Evolutionary conservation across 2,797 vertebrate genomes (phyloP).

Genomic region (Sciurus carolinensis): DNA sequence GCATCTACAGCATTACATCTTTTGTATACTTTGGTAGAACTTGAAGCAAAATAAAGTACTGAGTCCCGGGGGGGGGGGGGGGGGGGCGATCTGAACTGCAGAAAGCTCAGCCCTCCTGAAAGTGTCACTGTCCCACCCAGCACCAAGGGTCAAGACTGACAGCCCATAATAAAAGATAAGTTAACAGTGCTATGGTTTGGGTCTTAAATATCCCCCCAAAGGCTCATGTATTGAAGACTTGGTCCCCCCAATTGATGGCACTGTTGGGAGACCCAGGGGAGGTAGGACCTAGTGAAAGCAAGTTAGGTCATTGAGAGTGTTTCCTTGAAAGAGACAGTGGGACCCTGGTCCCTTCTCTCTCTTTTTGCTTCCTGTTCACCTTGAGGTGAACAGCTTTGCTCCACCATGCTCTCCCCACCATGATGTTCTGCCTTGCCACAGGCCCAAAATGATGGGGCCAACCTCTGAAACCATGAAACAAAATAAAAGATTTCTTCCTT

Average conservation of each 20-base stretch:
- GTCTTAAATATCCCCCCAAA: neutral
- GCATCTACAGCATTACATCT: accelerated
- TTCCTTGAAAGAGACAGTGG: neutral
- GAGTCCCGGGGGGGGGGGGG: neutral
- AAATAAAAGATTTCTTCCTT: neutral
- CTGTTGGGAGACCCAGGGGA: neutral
- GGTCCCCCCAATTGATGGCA: neutral
- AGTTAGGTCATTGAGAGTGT: neutral
- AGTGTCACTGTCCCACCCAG: too few relatives aligned
- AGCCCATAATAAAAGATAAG: neutral
- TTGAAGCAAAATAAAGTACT: neutral
- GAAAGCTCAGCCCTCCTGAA: neutral
- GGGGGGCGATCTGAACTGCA: neutral
- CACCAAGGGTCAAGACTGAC: neutral
- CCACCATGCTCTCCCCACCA: neutral
- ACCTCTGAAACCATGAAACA: neutral
- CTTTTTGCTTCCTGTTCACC: neutral
- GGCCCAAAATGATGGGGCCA: neutral
- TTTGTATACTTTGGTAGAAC: neutral
- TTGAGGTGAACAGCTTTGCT: neutral
- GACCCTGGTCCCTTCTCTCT: neutral
- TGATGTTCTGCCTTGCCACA: neutral
- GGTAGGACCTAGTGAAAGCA: neutral
- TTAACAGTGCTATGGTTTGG: neutral
- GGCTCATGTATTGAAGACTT: too few relatives aligned